Percentiles rank a stretch among this genome's conserved stretches.
Evolutionary conservation across 2,797 vertebrate species (phyloP).

Genomic region (Pterois miles): DNA sequence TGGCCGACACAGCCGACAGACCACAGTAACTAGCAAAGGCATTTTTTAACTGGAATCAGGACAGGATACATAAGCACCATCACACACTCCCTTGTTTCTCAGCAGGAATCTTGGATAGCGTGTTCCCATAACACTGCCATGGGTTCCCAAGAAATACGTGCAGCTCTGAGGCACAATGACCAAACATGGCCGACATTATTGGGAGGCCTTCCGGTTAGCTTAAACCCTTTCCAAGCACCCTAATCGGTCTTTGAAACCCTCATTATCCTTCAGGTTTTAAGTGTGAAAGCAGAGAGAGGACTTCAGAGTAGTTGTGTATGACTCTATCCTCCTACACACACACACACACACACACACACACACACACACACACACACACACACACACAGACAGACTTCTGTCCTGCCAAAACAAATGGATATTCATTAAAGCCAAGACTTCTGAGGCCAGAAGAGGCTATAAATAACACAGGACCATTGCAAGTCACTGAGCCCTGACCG

Average conservation of each 20-base stretch:
- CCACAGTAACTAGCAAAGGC: constrained; percentile 19
- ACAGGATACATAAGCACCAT: constrained; percentile 12
- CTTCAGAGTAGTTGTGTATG: constrained; percentile 17
- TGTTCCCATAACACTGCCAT: constrained; percentile 52
- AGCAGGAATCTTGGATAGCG: constrained; percentile 26
- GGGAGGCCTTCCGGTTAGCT: constrained; percentile 42
- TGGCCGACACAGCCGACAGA: constrained; percentile 5
- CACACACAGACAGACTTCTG: constrained; percentile 35
- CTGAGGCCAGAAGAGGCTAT: constrained; percentile 64
- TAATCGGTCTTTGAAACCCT: constrained; percentile 62
- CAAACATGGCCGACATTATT: constrained; percentile 71
- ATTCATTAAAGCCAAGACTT: constrained; percentile 76
- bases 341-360: constrained; percentile 33
- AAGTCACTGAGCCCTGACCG: constrained; percentile 66
- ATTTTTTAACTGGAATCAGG: constrained; percentile 38
- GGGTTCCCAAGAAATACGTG: constrained; percentile 48
- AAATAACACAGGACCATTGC: constrained; percentile 74
- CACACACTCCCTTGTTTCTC: constrained; percentile 30
- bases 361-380: not conserved
- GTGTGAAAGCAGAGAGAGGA: constrained; percentile 10
- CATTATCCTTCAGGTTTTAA: constrained; percentile 56
- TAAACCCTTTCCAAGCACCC: constrained; percentile 48
- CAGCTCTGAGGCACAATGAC: constrained; percentile 55
- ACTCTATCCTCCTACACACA: constrained; percentile 41
- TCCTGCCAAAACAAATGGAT: constrained; percentile 78